Evolutionary conservation across 2,888 invertebrate species (phyloP).

Genomic region (Clusia tigrina): DNA sequence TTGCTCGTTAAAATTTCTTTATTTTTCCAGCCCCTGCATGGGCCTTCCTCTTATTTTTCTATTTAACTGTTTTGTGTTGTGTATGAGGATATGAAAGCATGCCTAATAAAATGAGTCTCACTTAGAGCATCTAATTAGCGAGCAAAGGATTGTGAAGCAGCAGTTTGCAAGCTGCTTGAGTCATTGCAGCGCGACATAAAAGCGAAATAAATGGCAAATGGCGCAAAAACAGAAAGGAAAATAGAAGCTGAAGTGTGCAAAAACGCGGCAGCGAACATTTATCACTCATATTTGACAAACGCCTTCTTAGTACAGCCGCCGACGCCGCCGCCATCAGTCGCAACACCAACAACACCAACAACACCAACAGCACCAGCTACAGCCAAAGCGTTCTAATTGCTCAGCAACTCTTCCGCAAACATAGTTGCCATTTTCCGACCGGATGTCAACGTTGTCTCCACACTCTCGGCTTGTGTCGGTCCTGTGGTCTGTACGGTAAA

Average conservation of each 20-base stretch:
- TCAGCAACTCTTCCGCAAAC: not conserved
- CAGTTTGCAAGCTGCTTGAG: too few species aligned
- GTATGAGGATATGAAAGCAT: too few species aligned
- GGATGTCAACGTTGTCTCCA: not conserved
- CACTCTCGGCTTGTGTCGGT: not conserved
- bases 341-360: not conserved
- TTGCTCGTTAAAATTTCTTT: too few species aligned
- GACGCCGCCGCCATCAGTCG: not conserved
- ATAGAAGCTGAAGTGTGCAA: not conserved
- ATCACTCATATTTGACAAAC: conserved; percentile 32
- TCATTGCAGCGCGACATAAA: too few species aligned
- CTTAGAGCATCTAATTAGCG: too few species aligned
- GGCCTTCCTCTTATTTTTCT: too few species aligned
- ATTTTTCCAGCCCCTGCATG: too few species aligned
- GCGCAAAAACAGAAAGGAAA: too few species aligned
- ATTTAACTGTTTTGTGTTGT: too few species aligned
- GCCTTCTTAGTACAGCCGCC: not conserved
- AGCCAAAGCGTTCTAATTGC: conserved; percentile 9
- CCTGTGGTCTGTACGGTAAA: not conserved
- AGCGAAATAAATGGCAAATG: too few species aligned
- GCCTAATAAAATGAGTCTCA: too few species aligned
- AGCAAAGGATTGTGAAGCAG: too few species aligned
- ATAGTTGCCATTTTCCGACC: not conserved
- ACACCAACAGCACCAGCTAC: not conserved
- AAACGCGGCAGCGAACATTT: conserved; percentile 22